phyloP scores from a whole-genome alignment of 2,888 invertebrate genomes.

The Mactromeris polynyma region DNA sequence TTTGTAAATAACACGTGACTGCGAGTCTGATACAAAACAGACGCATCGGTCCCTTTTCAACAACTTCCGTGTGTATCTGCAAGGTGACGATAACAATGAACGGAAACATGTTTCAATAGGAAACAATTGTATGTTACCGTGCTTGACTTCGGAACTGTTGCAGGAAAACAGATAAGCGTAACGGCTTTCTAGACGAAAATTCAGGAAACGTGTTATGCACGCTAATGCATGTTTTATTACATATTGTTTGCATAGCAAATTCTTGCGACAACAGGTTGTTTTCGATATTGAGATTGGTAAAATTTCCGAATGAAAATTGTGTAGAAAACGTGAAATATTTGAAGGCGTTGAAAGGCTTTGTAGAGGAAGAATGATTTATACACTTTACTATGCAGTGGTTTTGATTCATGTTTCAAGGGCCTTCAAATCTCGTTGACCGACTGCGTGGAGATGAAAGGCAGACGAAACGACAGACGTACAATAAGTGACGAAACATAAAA shows the following conservation, averaged over 20 bases:
- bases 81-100: neutral
- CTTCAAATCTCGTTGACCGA: too few relatives aligned
- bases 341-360: too few relatives aligned
- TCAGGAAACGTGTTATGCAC: constrained; percentile 10
- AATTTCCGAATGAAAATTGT: too few relatives aligned
- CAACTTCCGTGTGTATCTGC: neutral
- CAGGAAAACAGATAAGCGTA: neutral
- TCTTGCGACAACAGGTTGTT: neutral
- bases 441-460: too few relatives aligned
- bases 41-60: neutral
- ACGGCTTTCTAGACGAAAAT: constrained; percentile 6
- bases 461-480: too few relatives aligned
- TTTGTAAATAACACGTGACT: neutral
- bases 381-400: too few relatives aligned
- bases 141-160: neutral
- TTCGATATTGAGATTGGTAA: too few relatives aligned
- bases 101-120: neutral
- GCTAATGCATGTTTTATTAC: neutral
- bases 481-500: too few relatives aligned
- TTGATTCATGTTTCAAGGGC: too few relatives aligned
- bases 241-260: neutral
- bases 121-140: neutral
- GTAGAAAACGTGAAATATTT: too few relatives aligned
- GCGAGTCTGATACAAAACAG: neutral
- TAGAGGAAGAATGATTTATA: too few relatives aligned